Conservation (phyloP, 1,140 invertebrate genomes). For the Drosophila oshimai region DNA sequence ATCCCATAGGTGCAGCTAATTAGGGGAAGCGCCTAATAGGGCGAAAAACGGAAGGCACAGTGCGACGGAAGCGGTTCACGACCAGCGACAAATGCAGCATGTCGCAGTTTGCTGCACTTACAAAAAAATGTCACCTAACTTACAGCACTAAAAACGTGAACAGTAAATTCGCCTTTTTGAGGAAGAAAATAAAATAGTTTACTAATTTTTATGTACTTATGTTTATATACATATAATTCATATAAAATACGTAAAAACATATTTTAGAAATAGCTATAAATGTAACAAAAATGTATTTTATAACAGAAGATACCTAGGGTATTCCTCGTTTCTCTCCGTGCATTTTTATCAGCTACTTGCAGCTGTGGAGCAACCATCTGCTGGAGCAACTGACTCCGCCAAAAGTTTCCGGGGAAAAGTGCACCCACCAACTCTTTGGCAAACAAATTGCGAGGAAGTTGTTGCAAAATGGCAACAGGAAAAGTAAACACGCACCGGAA, state of each 20-base stretch:
- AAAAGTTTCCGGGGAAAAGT: slow-evolving; percentile 29
- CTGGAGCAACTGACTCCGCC: slow-evolving; percentile 28
- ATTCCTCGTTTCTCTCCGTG: not conserved
- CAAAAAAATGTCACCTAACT: too few relatives aligned
- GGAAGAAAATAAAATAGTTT: too few relatives aligned
- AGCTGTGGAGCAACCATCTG: slow-evolving; percentile 24
- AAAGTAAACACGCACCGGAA: slow-evolving; percentile 59
- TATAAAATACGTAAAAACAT: too few relatives aligned
- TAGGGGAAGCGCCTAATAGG: slow-evolving; percentile 65
- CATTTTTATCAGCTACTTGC: slow-evolving; percentile 35
- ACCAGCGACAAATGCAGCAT: slow-evolving; percentile 31
- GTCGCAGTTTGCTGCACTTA: not conserved
- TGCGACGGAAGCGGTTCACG: slow-evolving; percentile 56
- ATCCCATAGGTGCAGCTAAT: slow-evolving; percentile 44
- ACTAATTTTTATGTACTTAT: too few relatives aligned
- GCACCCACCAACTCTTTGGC: slow-evolving; percentile 52
- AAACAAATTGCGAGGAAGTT: slow-evolving; percentile 77
- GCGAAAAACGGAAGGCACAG: slow-evolving; percentile 45
- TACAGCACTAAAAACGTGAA: too few relatives aligned
- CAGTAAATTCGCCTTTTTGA: too few relatives aligned
- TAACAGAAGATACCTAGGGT: too few relatives aligned
- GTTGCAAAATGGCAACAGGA: slow-evolving; percentile 72
- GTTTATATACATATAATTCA: too few relatives aligned
- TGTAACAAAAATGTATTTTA: too few relatives aligned
- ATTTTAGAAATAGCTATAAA: too few relatives aligned